A percentile compares a stretch with the other conserved stretches of the same genome.
These are phyloP conservation scores for Aphyosemion australe DNA, from an alignment of 2,113 vertebrate species.

Conservation along the genomic window DNA sequence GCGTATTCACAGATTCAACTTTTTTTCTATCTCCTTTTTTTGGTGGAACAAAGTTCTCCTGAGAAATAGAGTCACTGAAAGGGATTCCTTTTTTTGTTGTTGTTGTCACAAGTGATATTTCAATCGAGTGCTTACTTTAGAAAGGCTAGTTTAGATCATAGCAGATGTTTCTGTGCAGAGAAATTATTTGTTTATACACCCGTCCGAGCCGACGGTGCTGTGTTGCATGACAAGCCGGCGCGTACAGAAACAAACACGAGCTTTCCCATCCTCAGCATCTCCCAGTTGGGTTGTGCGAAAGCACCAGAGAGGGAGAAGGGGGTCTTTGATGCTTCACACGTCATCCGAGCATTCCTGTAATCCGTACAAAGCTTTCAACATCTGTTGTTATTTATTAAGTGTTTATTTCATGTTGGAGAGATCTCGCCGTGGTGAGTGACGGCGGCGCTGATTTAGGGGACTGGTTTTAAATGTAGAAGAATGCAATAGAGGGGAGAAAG, in stretches of 20 bases:
- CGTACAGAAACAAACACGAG: slow-evolving; percentile 66
- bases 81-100: slow-evolving; percentile 51
- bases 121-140: slow-evolving; percentile 63
- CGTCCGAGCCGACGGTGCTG: slow-evolving; percentile 34
- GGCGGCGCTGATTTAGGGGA: slow-evolving; percentile 55
- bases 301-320: slow-evolving; percentile 27
- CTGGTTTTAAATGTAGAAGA: slow-evolving; percentile 71
- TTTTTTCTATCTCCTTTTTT: slow-evolving; percentile 32
- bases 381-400: slow-evolving; percentile 68
- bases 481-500: slow-evolving; percentile 29
- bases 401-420: slow-evolving; percentile 20
- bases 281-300: slow-evolving; percentile 53
- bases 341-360: slow-evolving; percentile 55
- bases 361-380: slow-evolving; percentile 45
- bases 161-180: slow-evolving; percentile 67
- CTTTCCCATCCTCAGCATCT: slow-evolving; percentile 62
- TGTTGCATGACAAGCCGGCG: slow-evolving; percentile 65
- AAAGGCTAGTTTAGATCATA: slow-evolving; percentile 60
- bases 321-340: slow-evolving; percentile 54
- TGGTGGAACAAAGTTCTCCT: slow-evolving; percentile 58
- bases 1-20: slow-evolving; percentile 64
- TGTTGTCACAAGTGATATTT: slow-evolving; percentile 68
- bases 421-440: slow-evolving; percentile 45
- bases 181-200: slow-evolving; percentile 61
- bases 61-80: slow-evolving; percentile 66